phyloP scores from a whole-genome alignment of 1,140 invertebrate species.

The Drosophila murphyi region DNA sequence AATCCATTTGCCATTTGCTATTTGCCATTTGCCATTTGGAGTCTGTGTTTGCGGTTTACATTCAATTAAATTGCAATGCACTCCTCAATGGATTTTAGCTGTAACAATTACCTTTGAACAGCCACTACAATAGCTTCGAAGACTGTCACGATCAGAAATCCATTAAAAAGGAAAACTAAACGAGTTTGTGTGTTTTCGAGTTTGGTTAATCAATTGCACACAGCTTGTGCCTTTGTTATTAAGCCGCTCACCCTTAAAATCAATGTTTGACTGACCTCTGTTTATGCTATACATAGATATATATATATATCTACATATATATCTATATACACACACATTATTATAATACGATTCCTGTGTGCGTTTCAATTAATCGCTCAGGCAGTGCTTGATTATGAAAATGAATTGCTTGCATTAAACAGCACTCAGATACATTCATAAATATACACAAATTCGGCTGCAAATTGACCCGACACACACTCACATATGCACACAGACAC shows the following conservation, averaged over 20 bases:
- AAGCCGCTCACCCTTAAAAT: constrained; percentile 26
- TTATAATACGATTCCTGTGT: constrained; percentile 20
- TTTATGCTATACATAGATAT: constrained; percentile 13
- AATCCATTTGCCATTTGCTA: constrained; percentile 47
- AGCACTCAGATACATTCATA: constrained; percentile 9
- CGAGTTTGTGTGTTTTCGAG: constrained; percentile 1
- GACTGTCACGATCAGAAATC: background rate
- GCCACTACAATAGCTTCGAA: background rate
- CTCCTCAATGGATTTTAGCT: constrained; percentile 43
- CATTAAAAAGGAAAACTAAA: background rate
- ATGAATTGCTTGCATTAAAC: constrained; percentile 67
- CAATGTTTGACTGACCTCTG: constrained; percentile 18
- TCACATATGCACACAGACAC: constrained; percentile 13
- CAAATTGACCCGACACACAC: constrained; percentile 15
- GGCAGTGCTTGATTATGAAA: constrained; percentile 53
- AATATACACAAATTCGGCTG: background rate
- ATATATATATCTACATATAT: background rate
- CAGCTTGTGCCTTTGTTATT: constrained; percentile 44
- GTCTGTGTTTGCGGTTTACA: constrained; percentile 65
- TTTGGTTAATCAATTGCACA: constrained; percentile 48
- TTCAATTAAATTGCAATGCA: constrained; percentile 64
- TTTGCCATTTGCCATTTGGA: constrained; percentile 42
- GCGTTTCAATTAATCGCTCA: constrained; percentile 41
- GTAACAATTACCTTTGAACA: constrained; percentile 20
- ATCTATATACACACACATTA: background rate